These are phyloP conservation scores for Notiomystis cincta DNA, from an alignment of 2,113 vertebrate species.

Conservation along the genomic window DNA sequence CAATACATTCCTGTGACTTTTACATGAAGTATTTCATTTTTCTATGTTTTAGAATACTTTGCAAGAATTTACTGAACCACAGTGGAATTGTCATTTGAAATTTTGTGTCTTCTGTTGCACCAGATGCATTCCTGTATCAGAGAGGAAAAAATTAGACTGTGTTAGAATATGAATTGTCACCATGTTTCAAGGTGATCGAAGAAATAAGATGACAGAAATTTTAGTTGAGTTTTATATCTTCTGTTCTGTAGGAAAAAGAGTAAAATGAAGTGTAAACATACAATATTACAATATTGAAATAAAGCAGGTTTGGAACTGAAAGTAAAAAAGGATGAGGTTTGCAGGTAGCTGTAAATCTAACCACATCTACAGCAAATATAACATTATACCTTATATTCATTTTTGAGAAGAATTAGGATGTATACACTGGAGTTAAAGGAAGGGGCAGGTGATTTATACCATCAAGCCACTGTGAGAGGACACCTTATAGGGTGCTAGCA, in stretches of 20 bases:
- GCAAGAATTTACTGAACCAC: neutral
- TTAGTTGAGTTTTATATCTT: neutral
- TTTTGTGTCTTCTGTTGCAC: neutral
- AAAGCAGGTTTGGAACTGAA: neutral
- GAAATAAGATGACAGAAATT: neutral
- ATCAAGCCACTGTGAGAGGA: neutral
- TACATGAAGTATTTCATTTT: neutral
- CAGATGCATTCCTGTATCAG: neutral
- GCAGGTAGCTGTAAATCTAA: neutral
- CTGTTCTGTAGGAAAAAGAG: neutral
- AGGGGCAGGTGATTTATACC: neutral
- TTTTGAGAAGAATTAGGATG: neutral
- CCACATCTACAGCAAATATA: neutral
- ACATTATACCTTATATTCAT: neutral
- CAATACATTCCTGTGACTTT: neutral
- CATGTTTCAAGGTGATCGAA: fast-evolving
- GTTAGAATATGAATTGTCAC: neutral
- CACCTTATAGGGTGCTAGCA: neutral
- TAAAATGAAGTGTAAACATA: neutral
- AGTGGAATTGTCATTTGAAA: neutral
- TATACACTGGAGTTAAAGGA: neutral
- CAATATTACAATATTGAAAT: neutral
- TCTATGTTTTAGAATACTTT: neutral
- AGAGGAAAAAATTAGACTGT: neutral
- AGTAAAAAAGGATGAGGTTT: neutral